phyloP scores from a whole-genome alignment of 2,113 vertebrate species.

The Nerophis lumbriciformis region DNA sequence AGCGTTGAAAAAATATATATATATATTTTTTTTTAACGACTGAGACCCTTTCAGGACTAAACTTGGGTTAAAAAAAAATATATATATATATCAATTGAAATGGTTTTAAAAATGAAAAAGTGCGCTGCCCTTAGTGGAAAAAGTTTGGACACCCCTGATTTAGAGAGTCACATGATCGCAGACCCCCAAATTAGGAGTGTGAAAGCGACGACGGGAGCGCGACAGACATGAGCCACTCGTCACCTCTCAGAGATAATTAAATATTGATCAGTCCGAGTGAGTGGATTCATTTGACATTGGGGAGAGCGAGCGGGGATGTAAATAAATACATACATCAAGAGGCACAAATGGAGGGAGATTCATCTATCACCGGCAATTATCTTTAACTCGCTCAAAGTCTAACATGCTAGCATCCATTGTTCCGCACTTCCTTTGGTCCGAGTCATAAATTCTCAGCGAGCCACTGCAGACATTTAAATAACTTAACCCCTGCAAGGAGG shows the following conservation, averaged over 20 bases:
- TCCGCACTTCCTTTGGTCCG: neutral
- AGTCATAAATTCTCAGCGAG: slow-evolving; percentile 30
- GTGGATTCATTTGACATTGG: slow-evolving; percentile 60
- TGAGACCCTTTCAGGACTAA: no score
- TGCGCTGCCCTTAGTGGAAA: no score
- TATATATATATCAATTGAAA: no score
- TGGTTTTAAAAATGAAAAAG: no score
- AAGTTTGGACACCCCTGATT: no score
- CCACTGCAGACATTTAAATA: slow-evolving; percentile 31
- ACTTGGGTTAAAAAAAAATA: no score
- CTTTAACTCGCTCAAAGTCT: slow-evolving; percentile 15
- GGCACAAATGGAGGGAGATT: slow-evolving; percentile 47
- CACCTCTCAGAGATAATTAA: slow-evolving; percentile 84
- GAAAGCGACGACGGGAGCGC: neutral
- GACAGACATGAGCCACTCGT: slow-evolving; percentile 26
- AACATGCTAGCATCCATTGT: neutral
- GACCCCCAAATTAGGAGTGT: no score
- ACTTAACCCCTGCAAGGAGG: slow-evolving; percentile 32
- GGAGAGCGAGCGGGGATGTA: slow-evolving; percentile 50
- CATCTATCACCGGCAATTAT: slow-evolving; percentile 29
- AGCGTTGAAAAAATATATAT: no score
- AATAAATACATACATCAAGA: slow-evolving; percentile 67
- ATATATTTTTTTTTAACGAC: no score
- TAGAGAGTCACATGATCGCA: no score
- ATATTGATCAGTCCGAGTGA: slow-evolving; percentile 84